Percentiles rank a stretch among this genome's conserved stretches.
Conservation (phyloP, 2,888 invertebrate species). For the Zaprionus lineosus region DNA sequence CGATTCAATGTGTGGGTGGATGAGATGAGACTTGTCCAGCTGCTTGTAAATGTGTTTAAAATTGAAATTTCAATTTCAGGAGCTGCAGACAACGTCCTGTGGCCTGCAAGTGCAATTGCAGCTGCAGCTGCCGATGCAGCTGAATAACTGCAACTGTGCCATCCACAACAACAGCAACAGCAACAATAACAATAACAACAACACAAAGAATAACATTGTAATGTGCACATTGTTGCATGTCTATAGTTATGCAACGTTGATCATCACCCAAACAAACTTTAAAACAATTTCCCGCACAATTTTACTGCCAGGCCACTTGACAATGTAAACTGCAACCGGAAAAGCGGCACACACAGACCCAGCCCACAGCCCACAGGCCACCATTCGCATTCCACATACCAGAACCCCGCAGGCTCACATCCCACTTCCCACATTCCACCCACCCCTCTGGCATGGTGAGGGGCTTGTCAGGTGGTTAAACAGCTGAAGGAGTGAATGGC, state of each 20-base stretch:
- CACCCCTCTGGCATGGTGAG: neutral
- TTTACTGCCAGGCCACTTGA: constrained; percentile 60
- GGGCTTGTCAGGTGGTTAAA: neutral
- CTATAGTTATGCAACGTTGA: constrained; percentile 57
- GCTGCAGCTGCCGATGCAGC: constrained; percentile 7
- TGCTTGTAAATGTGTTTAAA: constrained; percentile 60
- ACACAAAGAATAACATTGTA: constrained; percentile 38
- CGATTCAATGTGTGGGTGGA: neutral
- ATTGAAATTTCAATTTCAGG: constrained; percentile 67
- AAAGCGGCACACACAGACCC: constrained; percentile 16
- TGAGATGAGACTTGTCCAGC: constrained; percentile 43
- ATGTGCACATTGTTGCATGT: constrained; percentile 57
- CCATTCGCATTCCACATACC: neutral
- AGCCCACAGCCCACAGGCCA: neutral
- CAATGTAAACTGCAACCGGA: constrained; percentile 55
- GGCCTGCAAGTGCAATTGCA: neutral
- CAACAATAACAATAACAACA: constrained; percentile 11
- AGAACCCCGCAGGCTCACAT: too few species aligned
- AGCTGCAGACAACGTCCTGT: constrained; percentile 39
- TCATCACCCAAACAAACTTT: constrained; percentile 60
- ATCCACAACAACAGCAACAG: constrained; percentile 6
- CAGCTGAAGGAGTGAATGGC: too few species aligned
- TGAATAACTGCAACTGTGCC: neutral
- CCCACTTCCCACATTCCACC: neutral
- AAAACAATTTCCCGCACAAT: constrained; percentile 63